phyloP scores from a whole-genome alignment of 2,113 vertebrate species.

The Loxodonta africana region DNA sequence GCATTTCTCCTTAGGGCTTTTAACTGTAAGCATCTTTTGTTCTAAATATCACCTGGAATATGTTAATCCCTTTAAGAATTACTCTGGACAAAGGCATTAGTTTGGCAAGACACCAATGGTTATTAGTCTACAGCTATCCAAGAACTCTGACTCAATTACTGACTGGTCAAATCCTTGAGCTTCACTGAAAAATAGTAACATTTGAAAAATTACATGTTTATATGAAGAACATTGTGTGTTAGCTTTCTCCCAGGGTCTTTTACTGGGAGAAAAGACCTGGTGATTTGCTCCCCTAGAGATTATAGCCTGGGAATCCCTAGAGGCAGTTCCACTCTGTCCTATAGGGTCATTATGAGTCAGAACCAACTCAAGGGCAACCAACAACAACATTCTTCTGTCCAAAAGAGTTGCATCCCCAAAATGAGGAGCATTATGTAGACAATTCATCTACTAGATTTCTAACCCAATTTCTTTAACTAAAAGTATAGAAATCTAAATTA shows the following conservation, averaged over 20 bases:
- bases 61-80: slow-evolving; percentile 51
- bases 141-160: neutral
- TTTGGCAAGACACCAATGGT: neutral
- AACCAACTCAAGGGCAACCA: neutral
- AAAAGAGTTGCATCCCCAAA: neutral
- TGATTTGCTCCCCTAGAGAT: too few relatives aligned
- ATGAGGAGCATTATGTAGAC: neutral
- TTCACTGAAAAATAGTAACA: neutral
- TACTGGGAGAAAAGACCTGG: neutral
- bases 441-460: neutral
- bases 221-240: neutral
- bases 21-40: slow-evolving; percentile 25
- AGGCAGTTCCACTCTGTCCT: too few relatives aligned
- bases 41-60: neutral
- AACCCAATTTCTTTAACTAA: slow-evolving; percentile 39
- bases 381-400: neutral
- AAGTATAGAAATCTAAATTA: slow-evolving; percentile 4
- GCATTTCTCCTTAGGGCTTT: neutral
- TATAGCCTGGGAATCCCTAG: too few relatives aligned
- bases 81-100: slow-evolving; percentile 6
- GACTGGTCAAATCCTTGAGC: neutral
- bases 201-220: slow-evolving; percentile 42
- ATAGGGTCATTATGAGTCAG: too few relatives aligned
- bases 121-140: neutral
- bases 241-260: neutral